Conservation (phyloP, 2,888 invertebrate species). For the Ametastegia equiseti region DNA sequence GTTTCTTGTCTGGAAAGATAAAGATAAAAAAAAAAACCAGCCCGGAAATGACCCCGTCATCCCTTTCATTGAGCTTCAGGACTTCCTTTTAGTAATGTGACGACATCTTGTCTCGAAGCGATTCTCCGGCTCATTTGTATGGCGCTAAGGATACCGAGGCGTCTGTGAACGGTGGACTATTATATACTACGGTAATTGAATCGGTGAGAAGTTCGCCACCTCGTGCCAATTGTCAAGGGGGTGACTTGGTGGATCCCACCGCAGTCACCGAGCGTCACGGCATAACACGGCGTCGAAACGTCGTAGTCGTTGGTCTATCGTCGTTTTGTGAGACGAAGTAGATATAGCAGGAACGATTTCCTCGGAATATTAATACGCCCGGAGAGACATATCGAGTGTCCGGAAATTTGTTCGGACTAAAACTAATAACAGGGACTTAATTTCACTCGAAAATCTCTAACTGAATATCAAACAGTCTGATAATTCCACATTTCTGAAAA, state of each 20-base stretch:
- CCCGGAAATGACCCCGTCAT: background rate
- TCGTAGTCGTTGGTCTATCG: slow-evolving; percentile 2
- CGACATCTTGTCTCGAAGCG: background rate
- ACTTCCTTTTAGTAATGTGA: background rate
- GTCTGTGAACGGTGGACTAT: slow-evolving; percentile 20
- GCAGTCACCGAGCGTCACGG: background rate
- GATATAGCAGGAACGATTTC: slow-evolving; percentile 29
- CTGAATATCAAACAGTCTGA: background rate
- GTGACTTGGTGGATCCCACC: slow-evolving; percentile 1
- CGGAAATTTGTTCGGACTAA: slow-evolving; percentile 23
- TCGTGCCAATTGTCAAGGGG: slow-evolving; percentile 3
- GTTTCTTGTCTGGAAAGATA: slow-evolving; percentile 4
- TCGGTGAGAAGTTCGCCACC: slow-evolving; percentile 33
- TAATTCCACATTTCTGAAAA: too few relatives aligned
- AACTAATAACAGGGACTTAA: background rate
- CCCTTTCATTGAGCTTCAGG: background rate
- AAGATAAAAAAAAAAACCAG: background rate
- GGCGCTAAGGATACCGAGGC: slow-evolving; percentile 3
- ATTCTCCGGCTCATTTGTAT: slow-evolving; percentile 9
- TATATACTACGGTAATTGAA: slow-evolving; percentile 16
- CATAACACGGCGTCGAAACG: slow-evolving; percentile 25
- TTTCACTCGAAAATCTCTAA: slow-evolving; percentile 5
- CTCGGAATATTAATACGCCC: slow-evolving; percentile 38
- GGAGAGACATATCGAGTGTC: background rate
- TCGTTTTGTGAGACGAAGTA: slow-evolving; percentile 8